These are phyloP conservation scores for Rhabdomys dilectus DNA, from an alignment of 2,113 vertebrate species.

Conservation along the genomic window DNA sequence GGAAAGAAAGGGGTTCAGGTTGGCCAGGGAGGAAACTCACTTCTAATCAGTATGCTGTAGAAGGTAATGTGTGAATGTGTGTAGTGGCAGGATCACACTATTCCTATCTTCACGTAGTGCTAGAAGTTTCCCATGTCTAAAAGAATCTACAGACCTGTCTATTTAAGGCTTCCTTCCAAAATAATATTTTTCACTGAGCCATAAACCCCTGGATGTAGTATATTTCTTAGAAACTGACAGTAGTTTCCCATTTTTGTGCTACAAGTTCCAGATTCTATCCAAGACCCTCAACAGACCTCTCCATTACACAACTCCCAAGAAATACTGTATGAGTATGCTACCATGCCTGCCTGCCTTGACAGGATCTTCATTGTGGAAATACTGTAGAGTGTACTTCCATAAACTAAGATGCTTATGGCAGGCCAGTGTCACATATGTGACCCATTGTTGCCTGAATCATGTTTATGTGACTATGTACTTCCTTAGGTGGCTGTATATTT, in stretches of 20 bases:
- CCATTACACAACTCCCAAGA: background rate
- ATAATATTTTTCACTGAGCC: constrained; percentile 22
- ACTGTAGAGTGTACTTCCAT: background rate
- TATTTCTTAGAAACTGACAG: constrained; percentile 12
- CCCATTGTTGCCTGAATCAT: background rate
- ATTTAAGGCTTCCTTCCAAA: background rate
- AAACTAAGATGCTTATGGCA: background rate
- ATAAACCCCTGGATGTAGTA: background rate
- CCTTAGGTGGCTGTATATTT: background rate
- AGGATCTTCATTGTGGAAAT: background rate
- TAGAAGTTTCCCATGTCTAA: background rate
- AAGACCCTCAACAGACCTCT: background rate
- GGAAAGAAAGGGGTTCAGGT: constrained; percentile 17
- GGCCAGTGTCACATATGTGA: background rate
- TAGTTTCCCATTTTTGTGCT: background rate
- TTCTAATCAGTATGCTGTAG: background rate
- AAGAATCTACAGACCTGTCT: background rate
- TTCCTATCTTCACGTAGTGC: constrained; percentile 30
- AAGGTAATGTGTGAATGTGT: background rate
- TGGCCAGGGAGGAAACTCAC: background rate
- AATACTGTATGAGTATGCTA: background rate
- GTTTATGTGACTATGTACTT: background rate
- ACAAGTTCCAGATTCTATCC: background rate
- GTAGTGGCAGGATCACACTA: background rate
- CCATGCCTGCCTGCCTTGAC: background rate